A percentile compares a stretch with the other conserved stretches of the same genome.
phyloP scores from a whole-genome alignment of 1,140 invertebrate genomes.

The Archivesica marissinica region DNA sequence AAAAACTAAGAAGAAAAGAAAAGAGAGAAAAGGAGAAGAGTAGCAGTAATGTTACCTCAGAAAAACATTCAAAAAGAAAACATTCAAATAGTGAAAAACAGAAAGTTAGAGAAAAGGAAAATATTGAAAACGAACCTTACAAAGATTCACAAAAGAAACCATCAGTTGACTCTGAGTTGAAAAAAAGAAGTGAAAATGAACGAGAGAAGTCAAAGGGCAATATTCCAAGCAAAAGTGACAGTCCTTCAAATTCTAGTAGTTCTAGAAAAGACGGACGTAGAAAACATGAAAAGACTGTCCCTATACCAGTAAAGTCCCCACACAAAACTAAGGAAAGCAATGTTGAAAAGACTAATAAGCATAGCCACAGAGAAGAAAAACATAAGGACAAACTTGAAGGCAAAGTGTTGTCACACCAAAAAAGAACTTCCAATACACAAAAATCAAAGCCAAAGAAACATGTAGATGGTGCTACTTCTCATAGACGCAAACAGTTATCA shows the following conservation, averaged over 20 bases:
- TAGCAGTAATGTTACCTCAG: not conserved
- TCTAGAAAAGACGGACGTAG: not conserved
- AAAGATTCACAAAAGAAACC: not conserved
- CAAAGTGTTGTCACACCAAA: not conserved
- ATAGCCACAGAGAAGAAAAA: slow-evolving; percentile 1
- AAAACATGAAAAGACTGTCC: not conserved
- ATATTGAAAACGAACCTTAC: not conserved
- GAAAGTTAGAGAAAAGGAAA: slow-evolving; percentile 19
- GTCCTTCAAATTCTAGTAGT: not conserved
- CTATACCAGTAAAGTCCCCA: slow-evolving; percentile 3
- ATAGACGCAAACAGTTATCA: slow-evolving; percentile 40
- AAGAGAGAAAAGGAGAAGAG: not conserved
- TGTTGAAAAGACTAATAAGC: slow-evolving; percentile 17
- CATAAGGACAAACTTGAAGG: not conserved
- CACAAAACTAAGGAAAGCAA: slow-evolving; percentile 22
- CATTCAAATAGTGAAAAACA: slow-evolving; percentile 29
- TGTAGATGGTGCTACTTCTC: not conserved
- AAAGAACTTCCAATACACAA: not conserved
- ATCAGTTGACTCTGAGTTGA: slow-evolving; percentile 1
- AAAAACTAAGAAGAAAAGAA: slow-evolving; percentile 15
- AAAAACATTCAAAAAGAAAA: slow-evolving; percentile 23
- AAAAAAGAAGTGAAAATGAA: slow-evolving; percentile 11
- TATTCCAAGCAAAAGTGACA: slow-evolving; percentile 15
- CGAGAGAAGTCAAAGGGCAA: not conserved
- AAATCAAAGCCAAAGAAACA: slow-evolving; percentile 41